Conservation (phyloP, 2,113 vertebrate genomes). For the Chitala chitala region DNA sequence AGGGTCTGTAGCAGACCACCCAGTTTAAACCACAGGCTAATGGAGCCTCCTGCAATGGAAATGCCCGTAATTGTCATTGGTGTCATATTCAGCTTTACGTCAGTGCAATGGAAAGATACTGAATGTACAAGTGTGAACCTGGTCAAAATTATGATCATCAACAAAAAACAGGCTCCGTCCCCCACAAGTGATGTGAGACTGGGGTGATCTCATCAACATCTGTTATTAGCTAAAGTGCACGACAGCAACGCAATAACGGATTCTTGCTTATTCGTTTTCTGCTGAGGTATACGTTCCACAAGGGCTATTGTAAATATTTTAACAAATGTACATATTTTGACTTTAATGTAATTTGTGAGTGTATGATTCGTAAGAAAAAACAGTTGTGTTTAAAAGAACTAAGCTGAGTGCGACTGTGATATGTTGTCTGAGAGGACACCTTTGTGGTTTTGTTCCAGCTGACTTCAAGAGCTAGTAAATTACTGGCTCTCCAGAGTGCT, state of each 20-base stretch:
- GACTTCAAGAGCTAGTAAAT: slow-evolving; percentile 33
- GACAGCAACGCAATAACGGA: background rate
- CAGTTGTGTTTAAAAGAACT: background rate
- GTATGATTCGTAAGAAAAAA: background rate
- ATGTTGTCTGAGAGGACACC: background rate
- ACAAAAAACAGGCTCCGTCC: too few species aligned
- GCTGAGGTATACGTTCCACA: background rate
- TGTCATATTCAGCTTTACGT: background rate
- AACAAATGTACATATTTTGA: background rate
- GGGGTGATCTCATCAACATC: background rate
- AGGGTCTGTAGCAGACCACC: too few species aligned
- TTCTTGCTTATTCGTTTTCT: background rate
- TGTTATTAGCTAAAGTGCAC: background rate
- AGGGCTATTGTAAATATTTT: background rate
- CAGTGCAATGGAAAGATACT: background rate
- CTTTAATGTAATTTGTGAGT: background rate
- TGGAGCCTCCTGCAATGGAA: background rate
- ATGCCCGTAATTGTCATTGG: background rate
- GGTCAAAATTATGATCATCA: background rate
- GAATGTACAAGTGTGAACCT: background rate
- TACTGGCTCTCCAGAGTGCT: slow-evolving; percentile 32
- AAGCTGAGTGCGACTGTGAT: background rate
- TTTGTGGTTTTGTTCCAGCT: background rate
- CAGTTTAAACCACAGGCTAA: too few species aligned
- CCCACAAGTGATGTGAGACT: too few species aligned